A percentile compares a stretch with the other conserved stretches of the same genome.
These are phyloP conservation scores for Petrophora chlorosata DNA, from an alignment of 2,888 invertebrate species.

Conservation along the genomic window DNA sequence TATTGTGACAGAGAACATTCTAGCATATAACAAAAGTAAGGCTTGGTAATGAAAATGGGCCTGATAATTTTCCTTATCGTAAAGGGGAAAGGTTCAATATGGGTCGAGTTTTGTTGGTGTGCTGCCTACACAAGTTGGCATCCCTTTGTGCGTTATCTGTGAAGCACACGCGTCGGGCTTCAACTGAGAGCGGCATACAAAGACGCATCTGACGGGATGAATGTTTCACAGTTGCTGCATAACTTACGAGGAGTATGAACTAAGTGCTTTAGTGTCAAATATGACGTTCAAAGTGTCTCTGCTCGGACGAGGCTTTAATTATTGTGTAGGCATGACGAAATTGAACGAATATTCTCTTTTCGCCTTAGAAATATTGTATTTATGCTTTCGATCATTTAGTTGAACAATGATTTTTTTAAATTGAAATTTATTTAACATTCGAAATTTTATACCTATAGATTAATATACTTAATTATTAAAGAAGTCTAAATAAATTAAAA, in stretches of 20 bases:
- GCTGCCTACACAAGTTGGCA: constrained; percentile 37
- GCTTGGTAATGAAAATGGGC: constrained; percentile 23
- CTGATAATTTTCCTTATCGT: constrained; percentile 35
- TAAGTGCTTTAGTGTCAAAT: constrained; percentile 35
- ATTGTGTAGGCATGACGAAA: not conserved
- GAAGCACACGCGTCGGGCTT: constrained; percentile 47
- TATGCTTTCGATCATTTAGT: too few species aligned
- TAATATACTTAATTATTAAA: too few species aligned
- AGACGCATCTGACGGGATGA: constrained; percentile 47
- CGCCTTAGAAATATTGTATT: too few species aligned
- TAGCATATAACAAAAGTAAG: constrained; percentile 25
- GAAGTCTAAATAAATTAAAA: too few species aligned
- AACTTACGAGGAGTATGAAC: constrained; percentile 34
- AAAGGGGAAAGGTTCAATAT: constrained; percentile 35
- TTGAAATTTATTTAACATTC: too few species aligned
- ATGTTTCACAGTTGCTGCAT: constrained; percentile 41
- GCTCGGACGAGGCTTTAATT: not conserved
- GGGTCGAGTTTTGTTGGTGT: constrained; percentile 30
- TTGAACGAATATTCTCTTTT: too few species aligned
- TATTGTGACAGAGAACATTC: constrained; percentile 32
- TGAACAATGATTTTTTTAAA: too few species aligned
- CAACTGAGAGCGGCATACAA: constrained; percentile 44
- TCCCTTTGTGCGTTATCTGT: constrained; percentile 54
- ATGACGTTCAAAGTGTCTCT: constrained; percentile 28
- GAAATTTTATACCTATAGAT: too few species aligned